phyloP scores from a whole-genome alignment of 1,140 invertebrate genomes.

The Littorina saxatilis region DNA sequence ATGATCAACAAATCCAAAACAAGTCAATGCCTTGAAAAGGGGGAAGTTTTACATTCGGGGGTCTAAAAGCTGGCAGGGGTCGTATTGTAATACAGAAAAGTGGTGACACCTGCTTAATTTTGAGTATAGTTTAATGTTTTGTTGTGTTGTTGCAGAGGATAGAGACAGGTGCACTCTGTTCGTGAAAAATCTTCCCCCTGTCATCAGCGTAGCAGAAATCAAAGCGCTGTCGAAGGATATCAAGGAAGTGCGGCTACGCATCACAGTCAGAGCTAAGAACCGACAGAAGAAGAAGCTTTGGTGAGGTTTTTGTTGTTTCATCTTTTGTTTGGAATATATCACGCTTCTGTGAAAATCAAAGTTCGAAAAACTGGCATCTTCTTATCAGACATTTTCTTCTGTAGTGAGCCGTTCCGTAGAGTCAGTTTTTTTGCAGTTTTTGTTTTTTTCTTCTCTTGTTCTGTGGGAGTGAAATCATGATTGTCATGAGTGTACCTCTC shows the following conservation, averaged over 20 bases:
- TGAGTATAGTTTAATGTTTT: too few relatives aligned
- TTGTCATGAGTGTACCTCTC: too few relatives aligned
- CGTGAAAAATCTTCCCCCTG: constrained; percentile 41
- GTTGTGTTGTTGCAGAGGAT: constrained; percentile 30
- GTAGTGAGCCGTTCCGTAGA: background rate
- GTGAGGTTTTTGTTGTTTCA: background rate
- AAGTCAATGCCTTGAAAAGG: too few relatives aligned
- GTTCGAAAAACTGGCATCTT: background rate
- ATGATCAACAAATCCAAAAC: too few relatives aligned
- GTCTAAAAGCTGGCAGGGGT: too few relatives aligned
- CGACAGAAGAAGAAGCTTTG: constrained; percentile 15
- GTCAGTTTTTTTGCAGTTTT: background rate
- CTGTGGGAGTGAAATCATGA: too few relatives aligned
- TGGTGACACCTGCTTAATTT: too few relatives aligned
- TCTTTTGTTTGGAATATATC: too few relatives aligned
- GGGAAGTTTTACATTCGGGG: too few relatives aligned
- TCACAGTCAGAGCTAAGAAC: background rate
- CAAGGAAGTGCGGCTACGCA: constrained; percentile 35
- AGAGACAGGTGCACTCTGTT: constrained; percentile 34
- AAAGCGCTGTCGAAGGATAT: constrained; percentile 45
- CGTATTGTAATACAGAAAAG: too few relatives aligned
- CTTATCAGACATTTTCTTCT: background rate
- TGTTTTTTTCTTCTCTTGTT: too few relatives aligned
- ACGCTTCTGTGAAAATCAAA: background rate
- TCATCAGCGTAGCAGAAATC: constrained; percentile 27